A percentile compares a stretch with the other conserved stretches of the same genome.
These are phyloP conservation scores for Pseudococcus viburni DNA, from an alignment of 2,888 invertebrate species.

Conservation along the genomic window DNA sequence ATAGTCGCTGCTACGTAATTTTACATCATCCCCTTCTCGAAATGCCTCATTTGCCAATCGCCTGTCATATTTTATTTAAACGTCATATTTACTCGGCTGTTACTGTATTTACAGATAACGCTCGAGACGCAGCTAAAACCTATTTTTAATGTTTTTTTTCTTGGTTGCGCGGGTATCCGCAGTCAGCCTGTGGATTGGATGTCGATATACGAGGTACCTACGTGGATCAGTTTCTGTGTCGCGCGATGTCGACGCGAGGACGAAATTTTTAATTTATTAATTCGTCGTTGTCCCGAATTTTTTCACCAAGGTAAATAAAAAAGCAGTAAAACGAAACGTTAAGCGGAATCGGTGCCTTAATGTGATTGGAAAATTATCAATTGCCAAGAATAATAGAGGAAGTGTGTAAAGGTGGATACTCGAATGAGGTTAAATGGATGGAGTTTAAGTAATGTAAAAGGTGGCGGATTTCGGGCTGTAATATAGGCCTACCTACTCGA, in stretches of 20 bases:
- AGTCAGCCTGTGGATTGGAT: not conserved
- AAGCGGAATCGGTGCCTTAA: not conserved
- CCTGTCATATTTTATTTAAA: constrained; percentile 51
- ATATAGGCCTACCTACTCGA: not conserved
- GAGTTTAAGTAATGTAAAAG: not conserved
- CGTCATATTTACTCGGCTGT: constrained; percentile 35
- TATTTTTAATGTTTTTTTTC: constrained; percentile 22
- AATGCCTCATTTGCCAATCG: constrained; percentile 49
- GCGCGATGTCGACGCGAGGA: not conserved
- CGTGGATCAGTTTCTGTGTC: not conserved
- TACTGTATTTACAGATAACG: constrained; percentile 43
- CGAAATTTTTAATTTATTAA: not conserved
- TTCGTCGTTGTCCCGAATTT: not conserved
- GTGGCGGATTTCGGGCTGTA: not conserved
- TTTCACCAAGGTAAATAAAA: not conserved
- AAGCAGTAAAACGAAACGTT: not conserved
- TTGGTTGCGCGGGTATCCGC: not conserved
- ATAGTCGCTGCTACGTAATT: not conserved
- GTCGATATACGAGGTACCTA: not conserved
- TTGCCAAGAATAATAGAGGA: not conserved
- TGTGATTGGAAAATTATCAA: not conserved
- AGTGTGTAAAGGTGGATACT: not conserved
- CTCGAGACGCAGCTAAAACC: constrained; percentile 28
- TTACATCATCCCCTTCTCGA: not conserved
- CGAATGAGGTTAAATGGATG: not conserved